Conservation (phyloP, 2,888 invertebrate genomes). For the Brachynemurus nebulosus region DNA sequence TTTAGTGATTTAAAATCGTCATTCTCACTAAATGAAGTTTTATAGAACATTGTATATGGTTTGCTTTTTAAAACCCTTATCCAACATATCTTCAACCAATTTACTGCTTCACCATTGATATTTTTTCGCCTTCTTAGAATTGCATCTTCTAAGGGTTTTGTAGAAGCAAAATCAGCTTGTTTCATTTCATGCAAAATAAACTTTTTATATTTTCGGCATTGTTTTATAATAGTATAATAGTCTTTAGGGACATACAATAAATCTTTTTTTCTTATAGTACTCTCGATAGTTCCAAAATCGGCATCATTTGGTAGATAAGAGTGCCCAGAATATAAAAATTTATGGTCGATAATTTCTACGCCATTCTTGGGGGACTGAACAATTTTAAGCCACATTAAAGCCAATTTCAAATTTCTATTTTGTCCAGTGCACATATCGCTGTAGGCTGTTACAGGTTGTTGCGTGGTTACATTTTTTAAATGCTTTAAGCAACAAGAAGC, state of each 20-base stretch:
- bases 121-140: slow-evolving; percentile 9
- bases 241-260: slow-evolving; percentile 10
- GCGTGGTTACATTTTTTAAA: not conserved
- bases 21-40: no score
- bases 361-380: slow-evolving; percentile 8
- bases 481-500: not conserved
- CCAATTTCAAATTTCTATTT: not conserved
- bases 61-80: not conserved
- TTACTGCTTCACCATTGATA: not conserved
- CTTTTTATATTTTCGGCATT: slow-evolving; percentile 14
- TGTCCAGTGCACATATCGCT: not conserved
- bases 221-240: slow-evolving; percentile 15
- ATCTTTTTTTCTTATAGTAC: slow-evolving; percentile 10
- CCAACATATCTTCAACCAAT: not conserved
- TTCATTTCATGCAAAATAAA: slow-evolving; percentile 16
- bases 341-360: slow-evolving; percentile 15
- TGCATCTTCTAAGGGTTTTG: slow-evolving; percentile 13
- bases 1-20: no score
- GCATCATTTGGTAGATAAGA: slow-evolving; percentile 13
- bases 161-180: slow-evolving; percentile 14
- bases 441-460: not conserved
- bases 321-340: slow-evolving; percentile 17
- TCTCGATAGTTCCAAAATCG: slow-evolving; percentile 15
- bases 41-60: not conserved
- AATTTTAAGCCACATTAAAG: not conserved